Base-by-base conservation (phyloP, 2,113 vertebrate species). In the Polyodon spathula region DNA sequence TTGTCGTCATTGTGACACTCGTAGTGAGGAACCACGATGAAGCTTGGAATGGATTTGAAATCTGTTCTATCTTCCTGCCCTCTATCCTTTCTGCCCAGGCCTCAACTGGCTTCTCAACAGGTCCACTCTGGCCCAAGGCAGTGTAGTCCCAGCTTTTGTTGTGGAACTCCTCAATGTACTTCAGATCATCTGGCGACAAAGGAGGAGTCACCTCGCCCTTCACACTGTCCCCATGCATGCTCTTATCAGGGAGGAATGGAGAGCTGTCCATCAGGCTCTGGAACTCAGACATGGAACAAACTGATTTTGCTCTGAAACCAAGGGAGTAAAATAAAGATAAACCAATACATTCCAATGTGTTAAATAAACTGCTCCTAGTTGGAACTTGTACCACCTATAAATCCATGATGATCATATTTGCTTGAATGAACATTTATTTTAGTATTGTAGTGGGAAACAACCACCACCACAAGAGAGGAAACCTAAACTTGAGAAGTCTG, bases 211-310 rank as follows among this genome's bases (percentile, higher is more conserved):
- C 54, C 2, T 98, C 95, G 0, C 86, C 87, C 7, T 91, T 93
- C 67, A 66, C 86, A 14, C 63, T 75, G 59, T 85, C 81, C 1
- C 74, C 77, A 1, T 81, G 84, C 39, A 81, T 79, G 62, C 75
- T 85, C 74, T 95, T 97, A 74, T 95, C 93, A 0, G 96, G 95
- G 63, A 98, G 89, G 78, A 97, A 98, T 1, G 96, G 96, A 64
- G 95, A 98, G 74, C 92, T 90, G 66, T 99, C 95, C 94, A 98
- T 98, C 69, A 98, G 67, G 54, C 92, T 89, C 73, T 97, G 93
- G 83, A 99, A 98, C 77, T 99, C 96, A 0, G 93, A 97, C 95
- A 99, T 99, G 74, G 95, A 99, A 68, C 94, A 97, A 63, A 97
- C 93, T 0, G 96, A 99, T 80, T 97, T 93, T 0, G 93, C 94